Evolutionary conservation across 2,113 vertebrate genomes (phyloP).

Genomic region (Gobio gobio): DNA sequence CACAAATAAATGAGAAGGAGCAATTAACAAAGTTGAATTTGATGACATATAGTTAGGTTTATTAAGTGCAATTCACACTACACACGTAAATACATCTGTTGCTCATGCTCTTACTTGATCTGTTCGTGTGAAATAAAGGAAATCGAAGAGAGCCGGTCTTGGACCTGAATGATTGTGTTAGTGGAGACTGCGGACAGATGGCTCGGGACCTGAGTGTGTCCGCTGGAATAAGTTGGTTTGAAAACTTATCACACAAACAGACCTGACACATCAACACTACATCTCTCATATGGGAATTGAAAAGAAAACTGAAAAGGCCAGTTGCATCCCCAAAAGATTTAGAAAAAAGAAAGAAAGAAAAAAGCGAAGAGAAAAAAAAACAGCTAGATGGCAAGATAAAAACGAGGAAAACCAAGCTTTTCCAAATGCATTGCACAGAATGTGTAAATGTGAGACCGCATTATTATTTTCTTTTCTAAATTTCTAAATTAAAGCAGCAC

Average conservation of each 20-base stretch:
- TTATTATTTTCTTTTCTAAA: too few species aligned
- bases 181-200: constrained; percentile 55
- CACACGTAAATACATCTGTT: constrained; percentile 28
- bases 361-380: too few species aligned
- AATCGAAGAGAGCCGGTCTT: constrained; percentile 27
- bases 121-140: constrained; percentile 30
- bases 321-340: constrained; percentile 25
- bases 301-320: constrained; percentile 42
- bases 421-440: too few species aligned
- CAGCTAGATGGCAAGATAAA: too few species aligned
- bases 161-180: constrained; percentile 47
- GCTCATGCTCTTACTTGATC: constrained; percentile 32
- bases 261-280: constrained; percentile 57
- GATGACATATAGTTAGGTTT: neutral
- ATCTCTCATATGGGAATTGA: constrained; percentile 53
- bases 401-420: too few species aligned
- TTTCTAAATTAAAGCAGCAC: too few species aligned
- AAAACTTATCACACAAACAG: constrained; percentile 58
- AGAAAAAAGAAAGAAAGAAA: too few species aligned
- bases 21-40: neutral
- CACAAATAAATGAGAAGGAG: constrained; percentile 3
- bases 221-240: constrained; percentile 61
- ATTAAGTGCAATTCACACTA: neutral
- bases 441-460: too few species aligned
- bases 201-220: constrained; percentile 41